Evolutionary conservation across 35 echinoderm and acorn worm species (phyloP), one percentile per base, ranked within the genome.

Genomic region (Chiridota heheva): DNA sequence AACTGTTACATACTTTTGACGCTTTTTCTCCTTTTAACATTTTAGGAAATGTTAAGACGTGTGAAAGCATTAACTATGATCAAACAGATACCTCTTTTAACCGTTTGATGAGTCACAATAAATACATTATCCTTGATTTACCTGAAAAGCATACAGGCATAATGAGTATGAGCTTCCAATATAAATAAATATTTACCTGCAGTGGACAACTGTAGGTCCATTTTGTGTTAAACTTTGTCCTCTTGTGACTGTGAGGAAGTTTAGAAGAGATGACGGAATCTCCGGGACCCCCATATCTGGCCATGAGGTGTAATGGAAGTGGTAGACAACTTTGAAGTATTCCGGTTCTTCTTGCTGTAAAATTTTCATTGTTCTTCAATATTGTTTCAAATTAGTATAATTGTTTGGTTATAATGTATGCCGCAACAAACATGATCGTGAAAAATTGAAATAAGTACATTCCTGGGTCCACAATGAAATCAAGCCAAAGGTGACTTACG

Each of bases 171-270:
- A 66, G 30, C 8, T 18, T 66, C 15, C 15, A 10, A 27, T 18
- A 22, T 22, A 53, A 53, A 28, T 42, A 40, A 10, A 25, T 37
- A 45, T 40, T 41, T 66, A 87, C 84, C 84, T 87, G 84, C 84
- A 87, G 48, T 87, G 84, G 34, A 87, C 84, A 36, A 87, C 67
- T 28, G 67, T 55, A 6, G 84, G 84, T 7, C 84, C 84, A n/a
- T n/a, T 18, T 56, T 47, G 15, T 68, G 20, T 3, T 40, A 40
- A 26, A 13, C 40, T 33, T 32, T 38, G 16, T 65, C 73, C 12
- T 30, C 31, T 40, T 59, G 42, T 0, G 79, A 60, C 16, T 28
- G 8, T n/a, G 27, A 87, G 43, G 47, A 87, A 69, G 12, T 49
- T 63, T 3, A 87, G 72, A 42, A 87, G 47, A 59, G 73, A 60